phyloP scores from a whole-genome alignment of 2,113 vertebrate species.

The Lophochroa leadbeateri region DNA sequence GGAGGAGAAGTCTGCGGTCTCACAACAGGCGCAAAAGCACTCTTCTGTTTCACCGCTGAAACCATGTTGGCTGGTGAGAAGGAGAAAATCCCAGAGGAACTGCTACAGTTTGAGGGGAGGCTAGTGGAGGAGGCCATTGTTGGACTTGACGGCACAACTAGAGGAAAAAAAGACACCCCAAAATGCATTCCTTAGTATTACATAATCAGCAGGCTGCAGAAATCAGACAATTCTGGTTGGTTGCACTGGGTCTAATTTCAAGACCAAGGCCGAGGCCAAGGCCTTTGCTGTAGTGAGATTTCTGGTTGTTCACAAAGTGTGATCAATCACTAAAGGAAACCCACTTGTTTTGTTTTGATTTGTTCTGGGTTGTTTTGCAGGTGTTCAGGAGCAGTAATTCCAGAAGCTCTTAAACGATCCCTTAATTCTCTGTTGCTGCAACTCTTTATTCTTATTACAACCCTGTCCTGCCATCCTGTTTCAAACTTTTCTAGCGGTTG shows the following conservation, averaged over 20 bases:
- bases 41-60: slow-evolving; percentile 97
- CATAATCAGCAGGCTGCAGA: not conserved
- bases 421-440: not conserved
- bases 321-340: not conserved
- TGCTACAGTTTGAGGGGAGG: slow-evolving; percentile 96
- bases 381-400: not conserved
- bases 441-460: not conserved
- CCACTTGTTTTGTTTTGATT: not conserved
- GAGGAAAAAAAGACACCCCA: slow-evolving; percentile 47
- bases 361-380: not conserved
- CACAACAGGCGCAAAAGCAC: slow-evolving; percentile 96
- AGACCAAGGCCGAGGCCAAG: not conserved
- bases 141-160: slow-evolving; percentile 94
- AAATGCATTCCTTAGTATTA: slow-evolving; percentile 6
- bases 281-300: not conserved
- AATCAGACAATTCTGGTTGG: not conserved
- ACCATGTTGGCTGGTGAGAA: slow-evolving; percentile 99
- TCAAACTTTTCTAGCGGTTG: not conserved
- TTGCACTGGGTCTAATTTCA: not conserved
- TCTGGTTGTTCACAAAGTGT: not conserved
- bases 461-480: not conserved
- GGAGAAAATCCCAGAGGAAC: slow-evolving; percentile 96
- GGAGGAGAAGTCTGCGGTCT: slow-evolving; percentile 95
- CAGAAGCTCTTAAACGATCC: not conserved
- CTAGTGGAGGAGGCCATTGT: slow-evolving; percentile 97